Base-by-base conservation (phyloP, 2,888 invertebrate genomes). In the Temnothorax unifasciatus region DNA sequence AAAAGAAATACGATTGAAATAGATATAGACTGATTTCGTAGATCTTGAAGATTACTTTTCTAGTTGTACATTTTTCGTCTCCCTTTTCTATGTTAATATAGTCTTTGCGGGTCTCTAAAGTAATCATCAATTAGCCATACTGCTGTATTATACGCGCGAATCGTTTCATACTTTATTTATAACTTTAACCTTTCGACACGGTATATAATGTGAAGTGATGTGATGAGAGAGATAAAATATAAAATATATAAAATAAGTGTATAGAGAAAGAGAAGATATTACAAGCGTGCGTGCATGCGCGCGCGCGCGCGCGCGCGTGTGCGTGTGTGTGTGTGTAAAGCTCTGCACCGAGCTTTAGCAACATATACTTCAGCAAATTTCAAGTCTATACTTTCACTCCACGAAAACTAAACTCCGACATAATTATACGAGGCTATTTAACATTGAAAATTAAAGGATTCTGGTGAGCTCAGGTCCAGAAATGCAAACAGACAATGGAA, bases 141-240 rank as follows among this genome's bases (percentile, higher is more conserved):
- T 38, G 15, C 64, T 52, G 21, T 21, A 59, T 44, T 3, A 29
- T 64, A 76, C 21, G 29, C 50, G 64, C 52, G 63, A 50, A 63
- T 38, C 4, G 50, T 44, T 21, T 34, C 5, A 64, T 63, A 50
- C 38, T 64, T 64, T 76, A 76, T 76, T 76, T 76, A 52, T 76
- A 76, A 64, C 34, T 52, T 64, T 76, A 76, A 76, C 63, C 76
- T 64, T 64, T 76, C 63, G 50, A 64, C 18, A 66, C 2, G 18
- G 9, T 66, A 47, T 25, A 44, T 47, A 29, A 47, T 66, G 18
- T 64, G 4, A 66, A 66, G 25, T 66, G 25, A 8, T 47, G 44
- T 38, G 50, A 44, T 15, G 8, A 34, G 8, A 75, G 18, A 75
- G 8, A 63, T 50, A 38, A 63, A 52, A 63, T 29, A 38, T 25